Base-by-base conservation (phyloP, 2,797 vertebrate species). In the Moxostoma hubbsi region DNA sequence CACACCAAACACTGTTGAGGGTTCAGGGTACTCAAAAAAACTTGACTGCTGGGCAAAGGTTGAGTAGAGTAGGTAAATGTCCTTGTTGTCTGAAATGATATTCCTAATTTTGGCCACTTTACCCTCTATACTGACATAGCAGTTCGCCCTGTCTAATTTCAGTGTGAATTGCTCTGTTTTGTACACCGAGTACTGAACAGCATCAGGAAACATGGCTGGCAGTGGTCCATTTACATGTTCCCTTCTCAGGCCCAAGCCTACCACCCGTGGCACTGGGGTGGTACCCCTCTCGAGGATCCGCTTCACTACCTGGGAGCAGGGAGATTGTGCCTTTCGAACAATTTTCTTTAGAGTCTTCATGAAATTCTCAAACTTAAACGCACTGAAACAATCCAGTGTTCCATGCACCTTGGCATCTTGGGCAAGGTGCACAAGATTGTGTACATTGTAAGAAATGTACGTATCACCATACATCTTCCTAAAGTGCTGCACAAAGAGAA, bases 391-490 rank as follows among this genome's bases (percentile, higher is more conserved):
- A 11, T 65, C 16, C 36, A 65, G 36, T 18, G 15, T 65, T 45
- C 62, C 63, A 65, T 69, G 66, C 8, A 51, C 47, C 46, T 69
- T 69, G 46, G 49, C 46, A 51, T 69, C 66, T 51, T 69, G n/a
- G 9, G 66, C 66, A 51, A 69, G 66, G 66, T 69, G 66, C 49
- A 69, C 47, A 69, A 69, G 66, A 46, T 53, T 69, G 47, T 69
- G 66, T 16, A 69, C 66, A 53, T 69, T 51, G 66, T 68, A 68
- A 15, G 65, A 68, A 49, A 68, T 68, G 15, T 68, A 68, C 15
- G 45, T 69, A 18, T 69, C 49, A 47, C 67, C 24, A 65, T 65
- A 65, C 63, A 65, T 45, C 24, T 45, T 18, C 63, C 24, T 69
- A n/a, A 69, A 69, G 47, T 69, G 67, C 47, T 69, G 49, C 47